Conservation (phyloP, 2,888 invertebrate species). For the Rugalucina vietnamica region DNA sequence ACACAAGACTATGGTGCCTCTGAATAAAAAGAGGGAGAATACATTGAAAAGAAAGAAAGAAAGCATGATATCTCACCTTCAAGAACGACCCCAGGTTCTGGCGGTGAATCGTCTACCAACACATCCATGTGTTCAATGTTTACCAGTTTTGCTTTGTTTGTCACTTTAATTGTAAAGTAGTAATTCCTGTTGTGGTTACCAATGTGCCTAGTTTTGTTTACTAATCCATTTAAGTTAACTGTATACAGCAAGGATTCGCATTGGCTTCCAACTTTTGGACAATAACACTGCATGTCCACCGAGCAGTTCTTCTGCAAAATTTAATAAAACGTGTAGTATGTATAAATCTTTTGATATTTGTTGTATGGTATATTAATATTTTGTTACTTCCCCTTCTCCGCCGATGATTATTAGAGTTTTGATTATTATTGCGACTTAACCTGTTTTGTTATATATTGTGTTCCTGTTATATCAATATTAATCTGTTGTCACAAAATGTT, state of each 20-base stretch:
- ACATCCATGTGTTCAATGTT: constrained; percentile 62
- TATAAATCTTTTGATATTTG: not conserved
- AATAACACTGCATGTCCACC: constrained; percentile 55
- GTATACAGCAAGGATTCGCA: constrained; percentile 58
- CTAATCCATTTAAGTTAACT: constrained; percentile 54
- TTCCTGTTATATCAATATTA: no score
- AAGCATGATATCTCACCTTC: no score
- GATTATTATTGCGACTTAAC: no score
- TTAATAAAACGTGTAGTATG: not conserved
- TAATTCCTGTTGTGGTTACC: constrained; percentile 73
- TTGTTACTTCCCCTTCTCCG: no score
- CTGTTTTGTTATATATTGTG: no score
- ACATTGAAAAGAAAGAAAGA: no score
- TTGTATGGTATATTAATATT: no score
- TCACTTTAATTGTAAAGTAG: constrained; percentile 64
- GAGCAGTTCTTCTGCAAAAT: constrained; percentile 32
- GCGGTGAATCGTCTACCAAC: constrained; percentile 70
- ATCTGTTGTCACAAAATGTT: no score
- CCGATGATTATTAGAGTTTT: no score
- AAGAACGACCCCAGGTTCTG: constrained; percentile 63
- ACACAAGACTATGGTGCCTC: no score
- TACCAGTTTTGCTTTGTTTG: constrained; percentile 65
- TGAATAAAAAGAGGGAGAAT: no score
- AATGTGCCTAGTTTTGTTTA: constrained; percentile 31
- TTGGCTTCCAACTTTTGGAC: constrained; percentile 60